Conservation (phyloP, 2,797 vertebrate species). For the Chelonia mydas region DNA sequence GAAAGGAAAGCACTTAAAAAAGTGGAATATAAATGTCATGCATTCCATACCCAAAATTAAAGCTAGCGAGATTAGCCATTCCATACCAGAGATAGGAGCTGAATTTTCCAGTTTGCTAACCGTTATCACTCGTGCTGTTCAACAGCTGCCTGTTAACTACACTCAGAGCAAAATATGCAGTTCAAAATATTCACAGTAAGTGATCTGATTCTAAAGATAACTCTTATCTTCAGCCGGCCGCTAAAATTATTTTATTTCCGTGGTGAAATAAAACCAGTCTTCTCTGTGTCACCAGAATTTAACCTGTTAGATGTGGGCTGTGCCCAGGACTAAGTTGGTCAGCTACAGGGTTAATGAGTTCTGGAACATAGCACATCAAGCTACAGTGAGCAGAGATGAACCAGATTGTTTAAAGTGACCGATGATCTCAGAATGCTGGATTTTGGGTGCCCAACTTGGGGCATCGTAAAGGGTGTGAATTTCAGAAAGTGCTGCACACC, state of each 20-base stretch:
- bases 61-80: not conserved
- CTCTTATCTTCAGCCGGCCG: not conserved
- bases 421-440: not conserved
- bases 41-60: accelerated
- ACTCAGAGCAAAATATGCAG: not conserved
- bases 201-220: not conserved
- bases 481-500: not conserved
- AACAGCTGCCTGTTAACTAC: not conserved
- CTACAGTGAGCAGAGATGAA: not conserved
- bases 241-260: not conserved
- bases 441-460: not conserved
- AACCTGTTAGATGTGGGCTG: accelerated
- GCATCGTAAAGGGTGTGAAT: not conserved
- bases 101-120: not conserved
- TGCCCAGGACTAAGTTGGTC: accelerated
- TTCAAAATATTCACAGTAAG: not conserved
- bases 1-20: not conserved
- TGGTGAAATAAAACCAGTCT: not conserved
- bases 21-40: not conserved
- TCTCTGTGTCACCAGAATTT: not conserved
- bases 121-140: not conserved
- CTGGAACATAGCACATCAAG: not conserved
- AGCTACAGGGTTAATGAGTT: not conserved
- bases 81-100: accelerated
- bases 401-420: not conserved